Evolutionary conservation across 64 coral and sea anemone species (phyloP), one percentile per base, ranked within the genome.

Genomic region (Montipora capricornis): DNA sequence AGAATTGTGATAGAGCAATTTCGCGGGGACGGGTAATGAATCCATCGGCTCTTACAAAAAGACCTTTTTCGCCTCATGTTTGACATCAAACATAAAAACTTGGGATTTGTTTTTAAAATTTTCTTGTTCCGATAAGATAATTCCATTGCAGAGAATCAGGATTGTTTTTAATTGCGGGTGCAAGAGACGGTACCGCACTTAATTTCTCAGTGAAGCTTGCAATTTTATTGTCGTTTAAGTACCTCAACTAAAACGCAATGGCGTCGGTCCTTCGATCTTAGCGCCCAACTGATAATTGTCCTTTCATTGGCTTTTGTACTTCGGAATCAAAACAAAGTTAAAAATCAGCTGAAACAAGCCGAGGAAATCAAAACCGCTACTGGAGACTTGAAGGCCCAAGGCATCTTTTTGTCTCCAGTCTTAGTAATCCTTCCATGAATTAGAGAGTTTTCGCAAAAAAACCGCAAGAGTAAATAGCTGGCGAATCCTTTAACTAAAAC

Each of bases 321-420:
- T 13, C 46, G 66, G 17, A 71, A 73, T 73, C 82, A 86, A 86
- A 86, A 86, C 82, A 86, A 86, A 86, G 62, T 73, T 17, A n/a
- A 86, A 86, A 86, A 68, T 86, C 64, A 86, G 82, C 62, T 71
- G 82, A 86, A 73, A 51, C 66, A 86, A 86, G 46, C 45, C 15
- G 49, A 86, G 45, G 17, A 19, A 52, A 73, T 86, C 11, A 61
- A 10, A 11, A 19, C 8, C 62, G 62, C 82, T 6, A 3, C 13
- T 45, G 37, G 29, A 17, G 7, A 20, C 37, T 37, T 0, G 0
- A 37, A 37, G 37, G 37, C 37, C 37, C 37, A 37, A 37, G 37
- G 37, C 1, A 37, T 37, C 37, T 2, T 37, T 37, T 37, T 37
- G 37, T 37, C 37, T 37, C 37, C 37, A 37, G 29, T 29, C 29